Percentiles rank a stretch among this genome's conserved stretches.
These are phyloP conservation scores for Hyalella azteca DNA, from an alignment of 2,888 invertebrate species.

Conservation along the genomic window DNA sequence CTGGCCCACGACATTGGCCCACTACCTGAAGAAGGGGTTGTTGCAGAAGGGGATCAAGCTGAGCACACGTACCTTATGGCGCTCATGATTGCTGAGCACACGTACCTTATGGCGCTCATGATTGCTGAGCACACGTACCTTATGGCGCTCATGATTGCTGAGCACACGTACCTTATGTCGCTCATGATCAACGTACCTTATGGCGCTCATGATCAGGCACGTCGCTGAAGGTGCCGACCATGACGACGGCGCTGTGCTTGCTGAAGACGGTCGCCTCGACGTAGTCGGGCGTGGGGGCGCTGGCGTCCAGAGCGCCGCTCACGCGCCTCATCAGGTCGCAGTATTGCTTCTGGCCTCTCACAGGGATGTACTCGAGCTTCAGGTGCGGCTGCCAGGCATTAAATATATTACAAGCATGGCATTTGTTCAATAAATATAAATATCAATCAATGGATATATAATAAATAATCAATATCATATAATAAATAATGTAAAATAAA, in stretches of 20 bases:
- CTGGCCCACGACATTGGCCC: too few relatives aligned
- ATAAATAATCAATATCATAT: too few relatives aligned
- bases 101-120: too few relatives aligned
- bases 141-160: not conserved
- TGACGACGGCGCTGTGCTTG: slow-evolving; percentile 71
- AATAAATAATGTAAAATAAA: too few relatives aligned
- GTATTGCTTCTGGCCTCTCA: slow-evolving; percentile 70
- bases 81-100: too few relatives aligned
- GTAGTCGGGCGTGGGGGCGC: slow-evolving; percentile 67
- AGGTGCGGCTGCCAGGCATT: slow-evolving; percentile 67
- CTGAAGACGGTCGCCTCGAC: slow-evolving; percentile 73
- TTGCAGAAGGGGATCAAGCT: slow-evolving; percentile 77
- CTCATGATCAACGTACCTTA: slow-evolving; percentile 42
- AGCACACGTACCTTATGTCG: not conserved
- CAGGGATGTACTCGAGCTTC: slow-evolving; percentile 71
- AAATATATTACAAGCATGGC: not conserved
- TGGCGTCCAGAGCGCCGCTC: slow-evolving; percentile 68
- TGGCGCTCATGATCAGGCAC: slow-evolving; percentile 63
- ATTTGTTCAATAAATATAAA: too few relatives aligned
- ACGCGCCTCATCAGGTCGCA: slow-evolving; percentile 70
- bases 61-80: too few relatives aligned
- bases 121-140: not conserved
- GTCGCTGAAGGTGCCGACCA: slow-evolving; percentile 72
- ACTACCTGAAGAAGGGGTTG: slow-evolving; percentile 68
- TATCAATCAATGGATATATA: too few relatives aligned